Evolutionary conservation across 2,797 vertebrate species (phyloP).

Genomic region (Siniperca undulata): DNA sequence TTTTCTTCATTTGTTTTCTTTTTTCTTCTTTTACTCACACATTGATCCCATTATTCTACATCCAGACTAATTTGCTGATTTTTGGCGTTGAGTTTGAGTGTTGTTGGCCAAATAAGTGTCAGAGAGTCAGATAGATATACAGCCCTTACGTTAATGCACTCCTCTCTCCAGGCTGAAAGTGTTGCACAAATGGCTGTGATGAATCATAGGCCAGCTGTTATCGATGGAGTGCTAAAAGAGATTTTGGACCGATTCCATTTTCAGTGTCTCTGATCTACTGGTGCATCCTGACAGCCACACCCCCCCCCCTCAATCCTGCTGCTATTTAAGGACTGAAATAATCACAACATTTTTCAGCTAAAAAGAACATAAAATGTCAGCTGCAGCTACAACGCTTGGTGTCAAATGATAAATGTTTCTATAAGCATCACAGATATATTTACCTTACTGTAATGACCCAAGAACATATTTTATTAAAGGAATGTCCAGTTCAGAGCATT

Average conservation of each 20-base stretch:
- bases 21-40: slow-evolving; percentile 18
- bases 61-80: slow-evolving; percentile 20
- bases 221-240: slow-evolving; percentile 71
- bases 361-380: slow-evolving; percentile 39
- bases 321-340: slow-evolving; percentile 38
- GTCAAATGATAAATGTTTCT: slow-evolving; percentile 19
- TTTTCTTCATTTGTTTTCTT: slow-evolving; percentile 7
- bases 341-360: slow-evolving; percentile 41
- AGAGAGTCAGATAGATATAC: slow-evolving; percentile 24
- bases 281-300: slow-evolving; percentile 52
- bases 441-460: not conserved
- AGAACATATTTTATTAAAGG: not conserved
- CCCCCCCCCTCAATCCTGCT: slow-evolving; percentile 10
- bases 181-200: slow-evolving; percentile 62
- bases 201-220: slow-evolving; percentile 75
- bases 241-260: slow-evolving; percentile 72
- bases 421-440: slow-evolving; percentile 16
- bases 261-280: slow-evolving; percentile 67
- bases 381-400: not conserved
- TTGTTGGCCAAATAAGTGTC: slow-evolving; percentile 28
- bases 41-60: slow-evolving; percentile 15
- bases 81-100: slow-evolving; percentile 4
- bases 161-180: slow-evolving; percentile 35
- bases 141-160: slow-evolving; percentile 44
- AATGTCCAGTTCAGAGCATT: not conserved